Conservation (phyloP, 1,140 invertebrate genomes). For the Lordiphosa stackelbergi region DNA sequence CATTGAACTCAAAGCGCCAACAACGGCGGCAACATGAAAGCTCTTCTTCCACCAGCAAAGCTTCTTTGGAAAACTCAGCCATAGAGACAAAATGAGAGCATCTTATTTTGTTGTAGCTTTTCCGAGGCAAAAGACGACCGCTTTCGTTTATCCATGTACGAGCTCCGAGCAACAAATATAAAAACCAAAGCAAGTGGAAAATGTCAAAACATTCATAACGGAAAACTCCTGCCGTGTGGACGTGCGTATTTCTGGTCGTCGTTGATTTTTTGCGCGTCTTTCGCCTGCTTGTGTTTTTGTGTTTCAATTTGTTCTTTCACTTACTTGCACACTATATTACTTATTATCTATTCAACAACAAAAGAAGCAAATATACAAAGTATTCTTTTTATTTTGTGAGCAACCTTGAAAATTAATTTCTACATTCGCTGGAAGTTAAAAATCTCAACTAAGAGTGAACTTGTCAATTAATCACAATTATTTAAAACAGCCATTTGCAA, state of each 20-base stretch:
- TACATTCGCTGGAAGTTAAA: slow-evolving; percentile 38
- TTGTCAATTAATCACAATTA: slow-evolving; percentile 36
- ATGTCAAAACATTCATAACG: slow-evolving; percentile 62
- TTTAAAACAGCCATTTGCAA: slow-evolving; percentile 43
- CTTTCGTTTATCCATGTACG: slow-evolving; percentile 51
- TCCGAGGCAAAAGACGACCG: slow-evolving; percentile 17
- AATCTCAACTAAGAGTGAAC: slow-evolving; percentile 26
- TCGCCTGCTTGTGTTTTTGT: slow-evolving; percentile 57
- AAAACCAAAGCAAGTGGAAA: slow-evolving; percentile 46
- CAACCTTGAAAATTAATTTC: slow-evolving; percentile 40
- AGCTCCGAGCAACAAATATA: slow-evolving; percentile 57
- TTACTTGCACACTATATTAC: slow-evolving; percentile 14
- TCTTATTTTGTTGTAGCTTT: slow-evolving; percentile 6
- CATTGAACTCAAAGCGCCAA: slow-evolving; percentile 40
- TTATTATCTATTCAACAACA: slow-evolving; percentile 20
- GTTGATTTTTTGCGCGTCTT: slow-evolving; percentile 53
- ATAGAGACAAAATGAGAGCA: slow-evolving; percentile 8
- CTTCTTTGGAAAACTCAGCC: slow-evolving; percentile 46
- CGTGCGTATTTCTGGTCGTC: slow-evolving; percentile 37
- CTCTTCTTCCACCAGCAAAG: slow-evolving; percentile 34
- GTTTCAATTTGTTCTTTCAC: slow-evolving; percentile 32
- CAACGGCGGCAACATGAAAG: slow-evolving; percentile 22
- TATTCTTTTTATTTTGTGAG: slow-evolving; percentile 43
- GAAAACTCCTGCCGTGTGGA: slow-evolving; percentile 56
- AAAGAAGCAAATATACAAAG: slow-evolving; percentile 4